These are phyloP conservation scores for Drosophila tropicalis DNA, from an alignment of 1,140 invertebrate species.

Conservation along the genomic window DNA sequence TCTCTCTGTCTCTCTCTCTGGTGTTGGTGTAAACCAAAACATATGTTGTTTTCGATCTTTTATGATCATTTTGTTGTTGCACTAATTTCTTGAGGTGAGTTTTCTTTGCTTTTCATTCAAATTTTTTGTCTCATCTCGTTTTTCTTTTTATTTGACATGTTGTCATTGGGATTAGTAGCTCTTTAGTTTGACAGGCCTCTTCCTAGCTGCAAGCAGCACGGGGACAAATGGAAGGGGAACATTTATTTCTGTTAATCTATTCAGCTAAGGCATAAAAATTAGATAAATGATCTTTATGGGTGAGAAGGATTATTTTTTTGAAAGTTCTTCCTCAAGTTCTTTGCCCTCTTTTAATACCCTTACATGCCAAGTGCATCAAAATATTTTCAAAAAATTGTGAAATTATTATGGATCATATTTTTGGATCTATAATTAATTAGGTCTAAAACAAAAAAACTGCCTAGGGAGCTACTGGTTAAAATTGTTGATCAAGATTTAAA, in stretches of 20 bases:
- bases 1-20: constrained; percentile 36
- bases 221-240: constrained; percentile 23
- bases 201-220: constrained; percentile 11
- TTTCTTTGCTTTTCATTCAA: constrained; percentile 27
- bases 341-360: neutral
- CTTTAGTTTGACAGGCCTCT: constrained; percentile 53
- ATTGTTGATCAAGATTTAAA: no score
- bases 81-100: constrained; percentile 19
- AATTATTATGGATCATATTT: no score
- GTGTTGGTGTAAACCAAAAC: constrained; percentile 39
- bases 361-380: no score
- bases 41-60: constrained; percentile 43
- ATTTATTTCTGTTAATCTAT: constrained; percentile 47
- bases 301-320: constrained; percentile 1
- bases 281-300: constrained; percentile 6
- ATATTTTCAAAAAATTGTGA: no score
- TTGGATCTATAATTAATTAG: no score
- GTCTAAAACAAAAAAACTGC: no score
- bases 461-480: no score
- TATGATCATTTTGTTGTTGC: constrained; percentile 32
- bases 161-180: constrained; percentile 54
- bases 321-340: neutral
- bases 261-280: neutral
- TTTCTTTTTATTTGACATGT: constrained; percentile 41
- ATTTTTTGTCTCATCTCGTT: constrained; percentile 24